Evolutionary conservation across 2,888 invertebrate species (phyloP).

Genomic region (Sphecodes monilicornis): DNA sequence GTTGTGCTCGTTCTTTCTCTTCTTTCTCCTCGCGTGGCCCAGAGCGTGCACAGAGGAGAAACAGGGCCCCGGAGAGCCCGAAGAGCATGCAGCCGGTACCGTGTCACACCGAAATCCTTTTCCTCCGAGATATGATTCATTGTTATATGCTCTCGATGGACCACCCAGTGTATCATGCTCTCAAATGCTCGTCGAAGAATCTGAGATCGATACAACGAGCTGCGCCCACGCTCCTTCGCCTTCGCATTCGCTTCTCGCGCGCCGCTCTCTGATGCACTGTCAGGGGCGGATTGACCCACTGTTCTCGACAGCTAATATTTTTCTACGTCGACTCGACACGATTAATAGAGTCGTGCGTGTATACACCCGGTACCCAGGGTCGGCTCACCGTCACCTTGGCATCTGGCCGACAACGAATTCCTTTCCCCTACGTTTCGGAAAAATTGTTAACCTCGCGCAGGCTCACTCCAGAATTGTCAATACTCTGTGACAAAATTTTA

Average conservation of each 20-base stretch:
- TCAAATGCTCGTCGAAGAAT: constrained; percentile 78
- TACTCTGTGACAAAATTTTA: background rate
- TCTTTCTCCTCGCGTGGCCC: constrained; percentile 29
- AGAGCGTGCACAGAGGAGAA: constrained; percentile 32
- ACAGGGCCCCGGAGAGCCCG: background rate
- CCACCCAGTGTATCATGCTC: constrained; percentile 81
- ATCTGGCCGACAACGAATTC: background rate
- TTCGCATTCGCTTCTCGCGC: constrained; percentile 52
- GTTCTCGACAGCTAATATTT: constrained; percentile 45
- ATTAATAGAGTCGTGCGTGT: constrained; percentile 9
- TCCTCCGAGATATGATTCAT: constrained; percentile 79
- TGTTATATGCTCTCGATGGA: constrained; percentile 75
- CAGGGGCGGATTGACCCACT: constrained; percentile 70
- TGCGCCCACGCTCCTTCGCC: constrained; percentile 78
- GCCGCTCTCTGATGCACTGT: constrained; percentile 72
- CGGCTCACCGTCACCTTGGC: background rate
- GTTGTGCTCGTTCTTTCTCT: constrained; percentile 57
- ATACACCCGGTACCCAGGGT: background rate
- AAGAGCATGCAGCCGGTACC: constrained; percentile 52
- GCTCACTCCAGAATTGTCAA: no score
- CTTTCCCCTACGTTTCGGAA: background rate
- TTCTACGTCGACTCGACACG: constrained; percentile 32
- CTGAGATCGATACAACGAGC: constrained; percentile 79
- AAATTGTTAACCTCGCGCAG: background rate
- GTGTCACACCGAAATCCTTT: constrained; percentile 75